Base-by-base conservation (phyloP, 2,113 vertebrate genomes). In the Reinhardtius hippoglossoides region DNA sequence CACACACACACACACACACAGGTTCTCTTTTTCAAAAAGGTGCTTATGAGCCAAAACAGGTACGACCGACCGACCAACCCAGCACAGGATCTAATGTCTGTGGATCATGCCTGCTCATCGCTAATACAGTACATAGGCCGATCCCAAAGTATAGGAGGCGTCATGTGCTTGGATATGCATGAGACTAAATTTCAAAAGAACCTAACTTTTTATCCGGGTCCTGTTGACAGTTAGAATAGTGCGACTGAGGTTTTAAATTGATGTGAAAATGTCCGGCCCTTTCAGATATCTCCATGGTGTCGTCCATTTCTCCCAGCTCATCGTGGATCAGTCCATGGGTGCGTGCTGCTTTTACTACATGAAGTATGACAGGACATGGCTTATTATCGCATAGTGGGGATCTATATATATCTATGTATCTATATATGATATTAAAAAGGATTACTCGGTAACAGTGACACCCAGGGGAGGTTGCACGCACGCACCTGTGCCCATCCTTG, bases 141-240 rank as follows among this genome's bases (percentile, higher is more conserved):
- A 83, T 70, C 80, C 80, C 74, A 59, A 56, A 50, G n/a, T 70
- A 46, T 31, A 66, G 79, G 67, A 85, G 88, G 76, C 79, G 78
- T 92, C 84, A 79, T 76, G 82, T 90, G 93, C 92, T 93, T 90
- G 82, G 92, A 90, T 94, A 90, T 93, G 91, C 93, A 94, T 94
- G 93, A 92, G 85, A 89, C 64, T 67, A 89, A 80, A 83, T 84
- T 89, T 84, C 75, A 77, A 86, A 88, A 81, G 64, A 23, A 72
- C 77, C 56, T 14, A 81, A 60, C 68, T 82, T 91, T 92, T 89
- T 88, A 54, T 91, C 61, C 2, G 48, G 67, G 50, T 83, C 71
- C 52, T 37, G 58, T 48, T 65, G 66, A 60, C 61, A 24, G 71
- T 81, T 69, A 50, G 42, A 62, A 55, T 18, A 63, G 26, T 50